Evolutionary conservation across 2,888 invertebrate genomes (phyloP), one percentile per base, ranked within the genome.

Genomic region (Sipha maydis): DNA sequence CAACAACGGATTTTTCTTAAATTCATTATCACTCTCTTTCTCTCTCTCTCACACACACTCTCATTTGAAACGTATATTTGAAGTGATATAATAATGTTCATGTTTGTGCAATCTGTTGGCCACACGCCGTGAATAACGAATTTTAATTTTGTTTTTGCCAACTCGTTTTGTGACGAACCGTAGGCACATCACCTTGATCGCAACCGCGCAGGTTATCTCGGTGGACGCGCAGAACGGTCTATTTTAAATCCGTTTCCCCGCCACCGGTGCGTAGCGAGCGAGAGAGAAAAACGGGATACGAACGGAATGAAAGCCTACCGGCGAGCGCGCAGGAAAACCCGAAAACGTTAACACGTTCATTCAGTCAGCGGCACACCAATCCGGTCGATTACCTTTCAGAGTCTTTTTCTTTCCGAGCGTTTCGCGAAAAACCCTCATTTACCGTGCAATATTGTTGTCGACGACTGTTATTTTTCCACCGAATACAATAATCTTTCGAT

Each of bases 261-360:
- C 41, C 77, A 77, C 67, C 28, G 71, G 28, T 25, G 14, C 71
- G 28, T 25, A 41, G 25, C 61, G 61, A 61, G 48, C 41, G 41
- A 28, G 14, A 28, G 71, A 17, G 71, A 71, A 28, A 71, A n/a
- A 17, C 5, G 9, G 25, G 69, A 69, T n/a, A 31, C 17, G 17
- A 25, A 14, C 71, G 71, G 31, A 17, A 28, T 54, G 48, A 48
- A 48, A 14, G 48, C 48, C 48, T 11, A 48, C 34, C 41, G 38
- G 21, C 11, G 21, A 75, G 48, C 75, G 38, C 54, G n/a, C 2
- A 41, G 21, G 77, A 41, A 85, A 77, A 41, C 67, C 67, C 25
- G 75, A 85, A 84, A 85, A 41, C 85, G 85, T 85, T 85, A 34
- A 78, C 85, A 78, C 69, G 69, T 78, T 85, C 85, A 78, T 28